Conservation (phyloP, 2,113 vertebrate genomes). For the Platanista minor region DNA sequence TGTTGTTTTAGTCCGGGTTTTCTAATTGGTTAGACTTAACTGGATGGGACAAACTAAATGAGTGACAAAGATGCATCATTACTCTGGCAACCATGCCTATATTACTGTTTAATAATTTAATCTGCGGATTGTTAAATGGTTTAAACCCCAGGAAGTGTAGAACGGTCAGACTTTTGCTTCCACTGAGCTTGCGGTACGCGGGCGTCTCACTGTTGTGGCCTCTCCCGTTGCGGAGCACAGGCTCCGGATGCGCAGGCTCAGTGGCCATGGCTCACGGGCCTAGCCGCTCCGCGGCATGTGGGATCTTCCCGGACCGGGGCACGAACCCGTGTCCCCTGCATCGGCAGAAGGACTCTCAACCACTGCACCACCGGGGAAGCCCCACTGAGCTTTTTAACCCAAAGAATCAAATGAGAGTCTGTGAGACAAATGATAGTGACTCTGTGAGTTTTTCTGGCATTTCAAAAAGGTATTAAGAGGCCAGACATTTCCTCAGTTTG, state of each 20-base stretch:
- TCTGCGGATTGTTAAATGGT: constrained; percentile 11
- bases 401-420: constrained; percentile 20
- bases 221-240: no score
- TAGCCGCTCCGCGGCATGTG: no score
- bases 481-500: background rate
- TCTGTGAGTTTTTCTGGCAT: background rate
- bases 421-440: background rate
- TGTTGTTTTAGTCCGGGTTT: background rate
- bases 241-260: no score
- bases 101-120: constrained; percentile 35
- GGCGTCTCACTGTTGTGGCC: no score
- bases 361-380: no score
- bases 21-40: constrained; percentile 1
- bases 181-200: background rate
- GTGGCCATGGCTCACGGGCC: no score
- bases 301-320: no score
- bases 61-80: background rate
- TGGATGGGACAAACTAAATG: background rate
- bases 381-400: background rate
- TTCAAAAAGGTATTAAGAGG: background rate
- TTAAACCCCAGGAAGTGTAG: background rate
- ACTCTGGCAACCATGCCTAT: background rate
- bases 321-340: no score
- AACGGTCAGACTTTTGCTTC: background rate
- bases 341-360: no score